Evolutionary conservation across 2,113 vertebrate genomes (phyloP), one percentile per base, ranked within the genome.

Genomic region (Rallus limicola): DNA sequence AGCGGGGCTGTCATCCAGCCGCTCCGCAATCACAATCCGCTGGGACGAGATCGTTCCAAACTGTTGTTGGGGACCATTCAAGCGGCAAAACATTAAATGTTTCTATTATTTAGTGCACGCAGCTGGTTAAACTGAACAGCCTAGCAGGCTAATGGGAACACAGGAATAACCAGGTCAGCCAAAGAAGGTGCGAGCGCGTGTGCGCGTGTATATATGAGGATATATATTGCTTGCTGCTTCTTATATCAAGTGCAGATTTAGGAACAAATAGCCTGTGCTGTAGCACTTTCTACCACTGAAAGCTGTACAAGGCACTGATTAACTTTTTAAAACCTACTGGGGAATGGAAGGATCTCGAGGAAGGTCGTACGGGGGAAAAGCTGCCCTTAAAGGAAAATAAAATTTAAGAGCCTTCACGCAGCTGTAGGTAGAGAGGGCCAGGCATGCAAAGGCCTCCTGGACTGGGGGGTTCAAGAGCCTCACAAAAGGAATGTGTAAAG

Each of bases 31-130:
- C 88, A 2, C 53, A 0, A 50, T 44, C 88, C 88, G 18, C 90
- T 5, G 92, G 84, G 96, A 92, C 5, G 3, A 21, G 40, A 1
- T 7, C 2, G 68, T 38, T 92, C 85, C 82, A 68, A 68, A 89
- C 81, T 69, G 83, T 23, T 93, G 78, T 67, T 60, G 90, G 78
- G 74, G 78, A 9, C 58, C 63, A 24, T 65, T 94, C 44, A 77
- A 95, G 96, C 68, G 11, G 90, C 83, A 96, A 90, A 96, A 94
- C 81, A 93, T 88, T 85, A 87, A 92, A 93, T 52, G 88, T 72
- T 94, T 96, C 86, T 95, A 95, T 97, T 96, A 96, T 96, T 96
- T 91, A 97, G 93, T 91, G 93, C 31, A 9, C 13, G 85, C 96
- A 96, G 94, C 92, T 97, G 95, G 87, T 96, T 96, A 88, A 93